These are phyloP conservation scores for Chaenocephalus aceratus DNA, from an alignment of 2,113 vertebrate species.

Conservation along the genomic window DNA sequence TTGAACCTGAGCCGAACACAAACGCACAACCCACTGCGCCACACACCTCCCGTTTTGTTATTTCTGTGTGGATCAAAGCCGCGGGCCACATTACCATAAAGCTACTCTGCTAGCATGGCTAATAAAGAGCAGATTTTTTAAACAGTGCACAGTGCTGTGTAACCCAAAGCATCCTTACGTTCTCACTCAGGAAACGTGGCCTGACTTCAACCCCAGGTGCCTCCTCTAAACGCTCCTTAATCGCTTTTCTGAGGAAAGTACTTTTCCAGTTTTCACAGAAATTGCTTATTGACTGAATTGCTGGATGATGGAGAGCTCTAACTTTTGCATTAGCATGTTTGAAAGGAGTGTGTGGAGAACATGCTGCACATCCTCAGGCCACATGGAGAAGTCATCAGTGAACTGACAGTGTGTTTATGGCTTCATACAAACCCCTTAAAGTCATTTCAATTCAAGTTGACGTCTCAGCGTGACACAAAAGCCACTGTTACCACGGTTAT, in stretches of 20 bases:
- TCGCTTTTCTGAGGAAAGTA: conserved; percentile 38
- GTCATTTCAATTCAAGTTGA: neutral
- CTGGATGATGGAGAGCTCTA: conserved; percentile 33
- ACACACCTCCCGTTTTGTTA: neutral
- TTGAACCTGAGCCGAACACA: too few relatives aligned
- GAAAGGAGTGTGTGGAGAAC: conserved; percentile 30
- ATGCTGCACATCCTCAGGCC: conserved; percentile 32
- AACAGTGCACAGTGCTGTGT: neutral
- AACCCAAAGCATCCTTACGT: neutral
- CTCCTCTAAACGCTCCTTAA: conserved; percentile 29
- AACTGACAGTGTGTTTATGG: conserved; percentile 3
- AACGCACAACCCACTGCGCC: too few relatives aligned
- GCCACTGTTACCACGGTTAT: neutral
- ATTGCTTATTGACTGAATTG: conserved; percentile 51
- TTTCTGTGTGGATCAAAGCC: neutral
- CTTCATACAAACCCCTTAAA: neutral
- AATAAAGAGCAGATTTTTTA: neutral
- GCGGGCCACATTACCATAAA: neutral
- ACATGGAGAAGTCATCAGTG: conserved; percentile 55
- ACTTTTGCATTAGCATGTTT: conserved; percentile 36
- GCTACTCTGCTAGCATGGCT: neutral
- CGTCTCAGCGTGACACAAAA: conserved; percentile 1
- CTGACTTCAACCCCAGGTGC: conserved; percentile 21
- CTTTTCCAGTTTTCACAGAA: conserved; percentile 67
- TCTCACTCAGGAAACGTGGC: conserved; percentile 12